Evolutionary conservation across 23 tunicate genomes (phyloP), one percentile per base, ranked within the genome.

Genomic region (Halocynthia aurantium): DNA sequence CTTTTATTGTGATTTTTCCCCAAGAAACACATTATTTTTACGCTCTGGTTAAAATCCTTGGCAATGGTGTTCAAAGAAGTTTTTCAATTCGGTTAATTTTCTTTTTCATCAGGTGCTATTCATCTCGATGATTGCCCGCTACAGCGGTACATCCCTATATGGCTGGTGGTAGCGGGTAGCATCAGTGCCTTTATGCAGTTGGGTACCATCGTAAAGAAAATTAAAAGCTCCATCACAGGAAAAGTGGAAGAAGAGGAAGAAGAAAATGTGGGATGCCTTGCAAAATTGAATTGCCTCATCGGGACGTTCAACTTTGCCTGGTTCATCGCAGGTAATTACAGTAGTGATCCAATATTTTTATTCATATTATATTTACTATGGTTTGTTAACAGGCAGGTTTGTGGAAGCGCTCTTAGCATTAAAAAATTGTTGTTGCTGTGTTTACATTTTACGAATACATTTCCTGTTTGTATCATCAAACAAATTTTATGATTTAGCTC

Each of bases 321-420:
- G 96, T 89, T 89, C 70, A 71, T 89, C 49, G 96, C 96, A 55
- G 96, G 96, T 84, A 81, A 73, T 81, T 73, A 5, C 73, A 0
- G 17, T 5, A 4, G 77, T n/a, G 2, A 49, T 44, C n/a, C n/a
- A n/a, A n/a, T n/a, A n/a, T n/a, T 12, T 72, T 4, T 0, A 12
- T 17, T 12, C 51, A 49, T 50, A 10, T 12, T 11, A 60, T 40
- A 21, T 58, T 13, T 15, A n/a, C 2, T 1, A 58, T 5, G 2
- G 21, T 15, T 68, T 2, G 12, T 22, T 20, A 18, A 68, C 21
- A 15, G 19, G 2, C 2, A 11, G 72, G 2, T 68, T 68, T 4
- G 31, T 11, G 4, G 4, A 60, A n/a, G n/a, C 64, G 64, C 2
- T 68, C 19, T 68, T 19, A 68, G 13, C 12, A 19, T 68, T 68